Base-by-base conservation (phyloP, 2,888 invertebrate species). In the Drosophila basisetae region DNA sequence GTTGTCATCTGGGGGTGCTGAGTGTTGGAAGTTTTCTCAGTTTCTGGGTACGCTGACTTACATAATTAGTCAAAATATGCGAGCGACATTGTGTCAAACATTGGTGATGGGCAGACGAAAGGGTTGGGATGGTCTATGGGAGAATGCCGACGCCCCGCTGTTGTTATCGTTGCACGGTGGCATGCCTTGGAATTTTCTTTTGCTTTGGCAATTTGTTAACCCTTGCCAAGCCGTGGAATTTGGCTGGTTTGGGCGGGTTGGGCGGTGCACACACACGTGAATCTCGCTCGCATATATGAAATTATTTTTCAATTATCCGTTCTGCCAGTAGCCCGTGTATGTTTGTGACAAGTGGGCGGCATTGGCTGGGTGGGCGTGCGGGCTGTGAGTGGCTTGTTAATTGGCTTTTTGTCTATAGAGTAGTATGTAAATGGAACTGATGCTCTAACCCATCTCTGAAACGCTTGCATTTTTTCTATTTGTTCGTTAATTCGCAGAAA, bases 401-500 rank as follows among this genome's bases (percentile, higher is more conserved):
- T 74, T 74, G 74, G 25, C 50, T 54, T 70, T 64, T 47, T 50
- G 50, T 64, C 22, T 22, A 22, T 22, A 22, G 22, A 11, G 28
- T 18, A 5, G 18, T 43, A 33, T 43, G 13, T 10, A 35, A 41
- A 25, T 25, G 47, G 47, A 47, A 47, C 9, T 47, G 47, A 47
- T 47, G 47, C 25, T 25, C 47, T 7, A 25, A 47, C 4, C 22
- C 25, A 47, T 47, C 47, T 47, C 47, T 25, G 16, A 47, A 47
- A 25, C 47, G 16, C 16, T 22, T 28, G 9, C 16, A 35, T 52
- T 54, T 10, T n/a, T 5, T 28, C 5, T 22, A 11, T 61, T 47
- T 56, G 30, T 9, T 28, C 22, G 47, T 58, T 41, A 47, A 1
- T 28, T 68, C 94, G 78, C 94, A 93, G 95, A 95, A 81, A 95